These are phyloP conservation scores for Pinna nobilis DNA, from an alignment of 1,140 invertebrate species.

Conservation along the genomic window DNA sequence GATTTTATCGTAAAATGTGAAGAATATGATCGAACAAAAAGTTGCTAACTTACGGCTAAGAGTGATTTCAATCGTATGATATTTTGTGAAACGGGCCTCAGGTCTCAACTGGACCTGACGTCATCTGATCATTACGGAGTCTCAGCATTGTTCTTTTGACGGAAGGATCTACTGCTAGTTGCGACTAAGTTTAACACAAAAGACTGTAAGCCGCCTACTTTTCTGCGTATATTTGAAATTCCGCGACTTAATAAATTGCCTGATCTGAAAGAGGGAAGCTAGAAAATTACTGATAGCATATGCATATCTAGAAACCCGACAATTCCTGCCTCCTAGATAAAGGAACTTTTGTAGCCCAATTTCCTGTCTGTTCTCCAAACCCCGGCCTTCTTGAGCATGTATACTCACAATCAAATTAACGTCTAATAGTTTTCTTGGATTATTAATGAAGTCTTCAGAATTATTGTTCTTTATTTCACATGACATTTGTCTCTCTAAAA, in stretches of 20 bases:
- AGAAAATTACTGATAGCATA: background rate
- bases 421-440: background rate
- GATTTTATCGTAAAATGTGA: too few species aligned
- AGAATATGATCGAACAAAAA: too few species aligned
- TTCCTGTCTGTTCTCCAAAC: conserved; percentile 1
- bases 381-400: background rate
- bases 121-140: background rate
- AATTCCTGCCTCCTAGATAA: background rate
- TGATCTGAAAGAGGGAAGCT: background rate
- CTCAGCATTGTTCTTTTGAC: background rate
- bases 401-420: background rate
- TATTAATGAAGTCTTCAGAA: background rate
- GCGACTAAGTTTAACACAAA: background rate
- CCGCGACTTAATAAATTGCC: background rate
- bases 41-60: too few species aligned
- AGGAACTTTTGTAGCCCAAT: background rate
- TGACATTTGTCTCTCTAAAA: background rate
- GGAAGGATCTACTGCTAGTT: background rate
- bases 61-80: too few species aligned
- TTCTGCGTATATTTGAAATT: conserved; percentile 1
- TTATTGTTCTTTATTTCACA: background rate
- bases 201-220: background rate
- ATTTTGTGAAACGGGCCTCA: too few species aligned
- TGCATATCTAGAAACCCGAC: background rate
- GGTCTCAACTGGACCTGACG: background rate